Evolutionary conservation across 2,888 invertebrate genomes (phyloP), one percentile per base, ranked within the genome.

Genomic region (Amphipoea oculea): DNA sequence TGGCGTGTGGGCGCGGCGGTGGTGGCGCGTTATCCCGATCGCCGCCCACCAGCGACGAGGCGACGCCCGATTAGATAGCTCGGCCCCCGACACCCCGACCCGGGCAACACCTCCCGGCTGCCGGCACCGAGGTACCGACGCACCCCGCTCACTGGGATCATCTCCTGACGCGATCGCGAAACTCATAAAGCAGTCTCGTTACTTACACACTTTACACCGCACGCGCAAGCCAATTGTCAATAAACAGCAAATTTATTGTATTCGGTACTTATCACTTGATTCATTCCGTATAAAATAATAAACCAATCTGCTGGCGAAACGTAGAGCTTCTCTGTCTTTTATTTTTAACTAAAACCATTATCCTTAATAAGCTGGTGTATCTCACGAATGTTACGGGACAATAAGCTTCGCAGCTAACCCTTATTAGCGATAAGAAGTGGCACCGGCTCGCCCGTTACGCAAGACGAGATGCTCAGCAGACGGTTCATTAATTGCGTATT

Each of bases 1-100:
- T 96, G 96, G 96, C 95, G 94, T 95, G 96, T 96, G 96, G 96
- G 96, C 93, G 96, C 96, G 94, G 94, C 90, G 89, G 92, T 92
- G 93, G 93, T 92, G 93, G 94, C 92, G 92, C 92, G 94, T 94
- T 95, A 96, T 96, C 96, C 95, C 93, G 95, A 95, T 96, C 94
- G 94, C 94, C 96, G 95, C 96, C 96, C 96, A 96, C 96, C 95
- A 93, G 93, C 95, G 95, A 94, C 94, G 95, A 94, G 90, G 92
- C 93, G 94, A 94, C 95, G 94, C 94, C 94, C 94, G 96, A 96
- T 96, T 95, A 95, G 96, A 96, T 96, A 95, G 93, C 93, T 92
- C 92, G 90, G 92, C 88, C 92, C 94, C 92, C 93, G 92, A 92
- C 93, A 94, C 93, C 93, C 91, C 93, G 94, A 95, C 94, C 94